Base-by-base conservation (phyloP, 2,797 vertebrate genomes). In the Erethizon dorsatum region DNA sequence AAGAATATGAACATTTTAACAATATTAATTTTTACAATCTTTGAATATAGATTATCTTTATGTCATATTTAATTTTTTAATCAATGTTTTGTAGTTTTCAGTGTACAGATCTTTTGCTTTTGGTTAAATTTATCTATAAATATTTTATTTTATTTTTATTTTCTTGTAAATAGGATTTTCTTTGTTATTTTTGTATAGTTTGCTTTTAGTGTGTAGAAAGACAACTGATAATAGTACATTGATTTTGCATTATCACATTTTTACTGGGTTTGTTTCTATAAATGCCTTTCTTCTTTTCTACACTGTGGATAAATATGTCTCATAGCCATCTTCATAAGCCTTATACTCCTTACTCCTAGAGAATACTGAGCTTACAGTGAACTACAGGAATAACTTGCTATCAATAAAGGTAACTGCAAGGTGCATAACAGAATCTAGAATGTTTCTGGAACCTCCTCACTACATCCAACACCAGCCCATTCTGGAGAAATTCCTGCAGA, bases 361-460 rank as follows among this genome's bases (percentile, higher is more conserved):
- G 37, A 31, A 13, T n/a, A 11, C 3, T 4, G 6, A 31, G 15
- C 22, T 1, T 1, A 0, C 24, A 11, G 9, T 6, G 14, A 75
- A 17, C 10, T 56, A 20, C 22, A 28, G 37, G 28, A 57, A 8
- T 28, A 15, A 41, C 2, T 3, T 22, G 8, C 54, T 37, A 17
- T 5, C 11, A 11, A 1, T 14, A 24, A 59, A 17, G 12, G 61
- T 0, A 0, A 2, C 1, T 1, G 5, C 11, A 17, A 15, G 2
- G 7, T 28, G 0, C 5, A 1, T 1, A 14, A 61, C 5, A 8
- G 22, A 28, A 26, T 33, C 45, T 11, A 10, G 26, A 7, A 41
- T 22, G 11, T 18, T 14, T 13, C 87, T 18, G 13, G 24, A 15
- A 9, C 28, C 50, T 12, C 28, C 2, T 52, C 63, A 6, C 8